A percentile compares a stretch with the other conserved stretches of the same genome.
Evolutionary conservation across 2,113 vertebrate species (phyloP).

Genomic region (Gorilla gorilla): DNA sequence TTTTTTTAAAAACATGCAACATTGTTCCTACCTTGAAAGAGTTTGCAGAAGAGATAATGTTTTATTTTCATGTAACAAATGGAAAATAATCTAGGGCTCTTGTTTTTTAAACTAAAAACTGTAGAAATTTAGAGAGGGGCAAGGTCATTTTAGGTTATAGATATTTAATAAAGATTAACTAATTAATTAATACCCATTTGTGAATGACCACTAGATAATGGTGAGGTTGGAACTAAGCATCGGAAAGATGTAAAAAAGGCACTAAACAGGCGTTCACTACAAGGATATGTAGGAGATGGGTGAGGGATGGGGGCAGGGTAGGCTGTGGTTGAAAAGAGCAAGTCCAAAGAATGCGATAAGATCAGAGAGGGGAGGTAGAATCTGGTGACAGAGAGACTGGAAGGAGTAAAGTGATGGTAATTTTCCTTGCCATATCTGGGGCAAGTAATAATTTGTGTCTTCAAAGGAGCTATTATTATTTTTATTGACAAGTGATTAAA

Average conservation of each 20-base stretch:
- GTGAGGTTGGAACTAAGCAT: neutral
- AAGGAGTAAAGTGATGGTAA: neutral
- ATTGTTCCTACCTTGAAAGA: neutral
- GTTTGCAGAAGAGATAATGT: neutral
- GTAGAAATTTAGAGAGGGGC: neutral
- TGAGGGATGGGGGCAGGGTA: accelerated
- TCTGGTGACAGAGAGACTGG: neutral
- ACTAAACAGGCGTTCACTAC: neutral
- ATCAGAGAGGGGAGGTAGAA: neutral
- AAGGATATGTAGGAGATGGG: accelerated
- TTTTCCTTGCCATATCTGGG: constrained; percentile 10
- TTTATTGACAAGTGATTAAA: constrained; percentile 50
- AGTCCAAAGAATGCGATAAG: neutral
- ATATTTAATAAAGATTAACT: neutral
- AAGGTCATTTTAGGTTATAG: neutral
- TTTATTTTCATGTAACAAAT: constrained; percentile 2
- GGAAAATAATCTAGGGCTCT: neutral
- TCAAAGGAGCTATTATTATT: constrained; percentile 53
- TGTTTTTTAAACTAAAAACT: constrained; percentile 7
- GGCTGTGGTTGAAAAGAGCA: neutral
- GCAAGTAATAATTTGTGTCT: constrained; percentile 15
- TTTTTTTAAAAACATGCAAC: neutral
- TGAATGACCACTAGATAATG: neutral
- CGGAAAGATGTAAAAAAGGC: neutral
- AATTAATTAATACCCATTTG: neutral